Conservation (phyloP, 2,797 vertebrate species). For the Novumbra hubbsi region DNA sequence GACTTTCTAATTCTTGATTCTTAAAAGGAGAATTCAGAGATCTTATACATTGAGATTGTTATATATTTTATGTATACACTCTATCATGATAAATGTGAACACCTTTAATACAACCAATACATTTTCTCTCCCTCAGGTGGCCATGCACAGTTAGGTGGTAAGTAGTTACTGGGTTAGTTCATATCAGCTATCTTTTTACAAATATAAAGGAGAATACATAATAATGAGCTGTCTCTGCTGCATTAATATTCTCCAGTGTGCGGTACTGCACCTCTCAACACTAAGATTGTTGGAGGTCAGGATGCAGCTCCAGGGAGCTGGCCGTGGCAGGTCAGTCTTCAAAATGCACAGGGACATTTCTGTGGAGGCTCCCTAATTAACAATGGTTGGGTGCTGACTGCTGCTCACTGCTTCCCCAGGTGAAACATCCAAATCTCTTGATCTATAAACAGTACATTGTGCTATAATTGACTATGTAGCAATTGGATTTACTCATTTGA, state of each 20-base stretch:
- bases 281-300: neutral
- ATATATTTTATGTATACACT: too few relatives aligned
- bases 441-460: too few relatives aligned
- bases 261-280: neutral
- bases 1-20: too few relatives aligned
- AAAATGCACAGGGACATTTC: neutral
- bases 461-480: too few relatives aligned
- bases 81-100: too few relatives aligned
- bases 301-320: neutral
- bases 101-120: too few relatives aligned
- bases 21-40: too few relatives aligned
- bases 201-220: neutral
- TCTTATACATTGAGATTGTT: too few relatives aligned
- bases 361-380: neutral
- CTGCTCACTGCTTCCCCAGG: neutral
- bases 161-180: neutral
- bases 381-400: conserved; percentile 1
- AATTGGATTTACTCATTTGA: too few relatives aligned
- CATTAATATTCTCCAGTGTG: neutral
- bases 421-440: neutral
- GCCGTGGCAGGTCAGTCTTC: conserved; percentile 1
- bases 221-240: neutral
- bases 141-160: conserved; percentile 38
- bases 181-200: too few relatives aligned
- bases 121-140: conserved; percentile 17